phyloP scores from a whole-genome alignment of 2,888 invertebrate species.

The Pristionchus entomophagus region DNA sequence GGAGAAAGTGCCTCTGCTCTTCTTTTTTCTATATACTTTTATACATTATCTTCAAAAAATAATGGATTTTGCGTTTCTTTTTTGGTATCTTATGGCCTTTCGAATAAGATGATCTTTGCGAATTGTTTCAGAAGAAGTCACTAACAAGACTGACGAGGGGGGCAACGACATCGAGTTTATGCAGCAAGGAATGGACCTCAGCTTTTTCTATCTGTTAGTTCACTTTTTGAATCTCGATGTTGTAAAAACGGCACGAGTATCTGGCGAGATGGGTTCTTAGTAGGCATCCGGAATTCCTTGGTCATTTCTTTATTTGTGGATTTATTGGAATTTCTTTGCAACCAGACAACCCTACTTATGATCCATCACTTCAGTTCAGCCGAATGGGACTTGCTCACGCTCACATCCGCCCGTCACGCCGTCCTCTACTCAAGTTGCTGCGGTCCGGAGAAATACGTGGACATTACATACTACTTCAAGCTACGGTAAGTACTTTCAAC shows the following conservation, averaged over 20 bases:
- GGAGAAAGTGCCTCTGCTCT: no score
- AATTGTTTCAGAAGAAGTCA: conserved; percentile 58
- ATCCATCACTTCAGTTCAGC: conserved; percentile 67
- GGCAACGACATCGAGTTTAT: conserved; percentile 70
- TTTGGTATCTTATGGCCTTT: no score
- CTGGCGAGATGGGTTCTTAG: no score
- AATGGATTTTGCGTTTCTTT: no score
- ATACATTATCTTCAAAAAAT: no score
- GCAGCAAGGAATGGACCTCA: conserved; percentile 75
- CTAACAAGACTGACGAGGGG: conserved; percentile 58
- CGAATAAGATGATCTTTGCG: not conserved
- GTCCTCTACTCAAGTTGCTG: conserved; percentile 75
- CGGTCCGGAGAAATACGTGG: conserved; percentile 74
- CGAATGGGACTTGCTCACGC: conserved; percentile 75
- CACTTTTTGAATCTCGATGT: no score
- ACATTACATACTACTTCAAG: conserved; percentile 75
- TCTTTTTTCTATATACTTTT: no score
- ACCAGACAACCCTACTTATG: not conserved
- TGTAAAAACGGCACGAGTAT: no score
- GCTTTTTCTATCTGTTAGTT: conserved; percentile 71
- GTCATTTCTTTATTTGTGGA: no score
- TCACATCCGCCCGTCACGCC: conserved; percentile 72
- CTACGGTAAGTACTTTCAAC: conserved; percentile 55
- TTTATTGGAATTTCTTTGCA: no score
- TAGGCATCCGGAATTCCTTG: no score